A percentile compares a stretch with the other conserved stretches of the same genome.
Conservation (phyloP, 2,113 vertebrate genomes). For the Ammodytes marinus region DNA sequence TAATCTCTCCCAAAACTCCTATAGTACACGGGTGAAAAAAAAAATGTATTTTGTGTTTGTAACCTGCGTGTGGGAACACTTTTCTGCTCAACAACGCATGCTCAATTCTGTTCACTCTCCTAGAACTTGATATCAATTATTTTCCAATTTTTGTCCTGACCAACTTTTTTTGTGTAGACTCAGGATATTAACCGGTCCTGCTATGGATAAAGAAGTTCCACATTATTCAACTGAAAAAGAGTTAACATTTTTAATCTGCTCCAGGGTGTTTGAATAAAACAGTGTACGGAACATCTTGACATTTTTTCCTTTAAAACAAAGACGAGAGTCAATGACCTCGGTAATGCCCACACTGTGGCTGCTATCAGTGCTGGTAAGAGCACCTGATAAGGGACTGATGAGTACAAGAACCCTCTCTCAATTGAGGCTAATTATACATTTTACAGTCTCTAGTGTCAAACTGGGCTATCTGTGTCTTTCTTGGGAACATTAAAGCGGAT, state of each 20-base stretch:
- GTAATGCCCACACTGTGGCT: neutral
- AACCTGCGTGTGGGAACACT: neutral
- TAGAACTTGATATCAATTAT: neutral
- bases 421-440: conserved; percentile 52
- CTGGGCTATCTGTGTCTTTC: neutral
- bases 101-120: neutral
- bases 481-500: conserved; percentile 28
- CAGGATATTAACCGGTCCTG: neutral
- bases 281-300: neutral
- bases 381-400: conserved; percentile 37
- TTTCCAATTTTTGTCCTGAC: neutral
- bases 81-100: neutral
- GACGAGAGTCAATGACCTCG: conserved; percentile 3
- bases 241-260: conserved; percentile 6
- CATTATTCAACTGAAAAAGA: neutral
- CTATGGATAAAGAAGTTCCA: neutral
- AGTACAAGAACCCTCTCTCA: conserved; percentile 15
- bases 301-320: conserved; percentile 31
- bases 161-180: neutral
- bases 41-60: neutral
- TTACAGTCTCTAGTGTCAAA: conserved; percentile 34
- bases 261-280: neutral
- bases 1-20: neutral
- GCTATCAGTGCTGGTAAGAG: conserved; percentile 5
- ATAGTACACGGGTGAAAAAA: neutral